Percentiles rank a stretch among this genome's conserved stretches.
Conservation (phyloP, 2,113 vertebrate species). For the Echinops telfairi region DNA sequence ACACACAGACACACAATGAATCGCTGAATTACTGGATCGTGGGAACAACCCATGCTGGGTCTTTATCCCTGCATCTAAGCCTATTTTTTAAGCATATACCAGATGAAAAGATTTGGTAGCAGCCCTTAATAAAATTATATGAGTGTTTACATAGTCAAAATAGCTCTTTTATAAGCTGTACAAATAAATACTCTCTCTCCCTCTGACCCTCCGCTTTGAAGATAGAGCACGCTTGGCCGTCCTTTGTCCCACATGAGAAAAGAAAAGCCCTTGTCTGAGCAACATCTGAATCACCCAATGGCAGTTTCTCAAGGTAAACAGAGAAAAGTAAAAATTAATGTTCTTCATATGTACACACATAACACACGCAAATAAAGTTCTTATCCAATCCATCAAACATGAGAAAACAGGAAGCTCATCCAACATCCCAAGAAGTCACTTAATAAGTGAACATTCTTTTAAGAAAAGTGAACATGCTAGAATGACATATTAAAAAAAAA, state of each 20-base stretch:
- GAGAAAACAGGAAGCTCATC: slow-evolving; percentile 79
- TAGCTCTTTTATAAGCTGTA: slow-evolving; percentile 82
- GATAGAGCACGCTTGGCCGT: slow-evolving; percentile 87
- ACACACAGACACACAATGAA: background rate
- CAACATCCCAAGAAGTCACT: slow-evolving; percentile 83
- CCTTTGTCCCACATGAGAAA: slow-evolving; percentile 89
- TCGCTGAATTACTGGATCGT: slow-evolving; percentile 28
- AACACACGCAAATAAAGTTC: slow-evolving; percentile 75
- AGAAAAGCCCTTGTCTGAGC: slow-evolving; percentile 86
- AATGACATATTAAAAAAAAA: slow-evolving; percentile 73
- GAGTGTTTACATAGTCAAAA: slow-evolving; percentile 84
- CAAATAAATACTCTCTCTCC: slow-evolving; percentile 86
- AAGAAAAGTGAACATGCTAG: slow-evolving; percentile 81
- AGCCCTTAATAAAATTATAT: slow-evolving; percentile 83
- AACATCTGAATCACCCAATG: slow-evolving; percentile 89
- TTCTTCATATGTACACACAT: slow-evolving; percentile 83
- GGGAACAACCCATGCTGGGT: background rate
- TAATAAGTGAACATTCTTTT: slow-evolving; percentile 81
- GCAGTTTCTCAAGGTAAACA: slow-evolving; percentile 91
- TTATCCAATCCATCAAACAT: slow-evolving; percentile 84
- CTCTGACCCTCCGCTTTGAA: slow-evolving; percentile 78
- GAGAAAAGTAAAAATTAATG: slow-evolving; percentile 90
- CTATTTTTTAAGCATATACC: slow-evolving; percentile 64
- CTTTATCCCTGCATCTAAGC: slow-evolving; percentile 13
- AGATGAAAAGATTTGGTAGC: slow-evolving; percentile 82